phyloP scores from a whole-genome alignment of 1,140 invertebrate species.

The Gyrodactylus salaris region DNA sequence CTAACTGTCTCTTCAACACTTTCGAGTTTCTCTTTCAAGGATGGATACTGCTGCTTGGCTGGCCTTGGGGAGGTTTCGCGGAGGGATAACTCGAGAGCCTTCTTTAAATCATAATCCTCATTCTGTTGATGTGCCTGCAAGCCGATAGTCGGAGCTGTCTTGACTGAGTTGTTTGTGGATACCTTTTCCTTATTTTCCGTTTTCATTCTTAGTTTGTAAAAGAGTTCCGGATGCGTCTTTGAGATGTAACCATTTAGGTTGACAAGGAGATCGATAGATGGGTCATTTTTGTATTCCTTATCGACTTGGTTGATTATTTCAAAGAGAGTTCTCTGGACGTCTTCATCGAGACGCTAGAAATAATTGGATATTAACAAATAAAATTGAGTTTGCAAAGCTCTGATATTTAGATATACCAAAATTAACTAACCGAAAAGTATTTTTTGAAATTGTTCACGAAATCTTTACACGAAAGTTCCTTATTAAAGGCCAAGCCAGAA shows the following conservation, averaged over 20 bases:
- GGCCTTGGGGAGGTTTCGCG: too few relatives aligned
- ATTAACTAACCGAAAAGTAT: not conserved
- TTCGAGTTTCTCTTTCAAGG: not conserved
- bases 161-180: not conserved
- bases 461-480: not conserved
- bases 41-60: not conserved
- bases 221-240: not conserved
- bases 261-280: not conserved
- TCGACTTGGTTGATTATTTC: not conserved
- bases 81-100: too few relatives aligned
- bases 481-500: not conserved
- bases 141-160: too few relatives aligned
- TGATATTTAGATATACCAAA: too few relatives aligned
- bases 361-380: too few relatives aligned
- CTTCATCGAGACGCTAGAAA: not conserved
- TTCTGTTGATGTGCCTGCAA: too few relatives aligned
- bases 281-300: not conserved
- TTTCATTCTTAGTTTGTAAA: not conserved
- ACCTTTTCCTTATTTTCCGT: not conserved
- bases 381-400: too few relatives aligned
- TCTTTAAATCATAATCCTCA: not conserved
- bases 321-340: not conserved
- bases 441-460: not conserved
- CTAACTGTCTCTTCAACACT: not conserved
- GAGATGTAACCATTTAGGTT: not conserved